phyloP scores from a whole-genome alignment of 2,113 vertebrate genomes.

The Cebus imitator region DNA sequence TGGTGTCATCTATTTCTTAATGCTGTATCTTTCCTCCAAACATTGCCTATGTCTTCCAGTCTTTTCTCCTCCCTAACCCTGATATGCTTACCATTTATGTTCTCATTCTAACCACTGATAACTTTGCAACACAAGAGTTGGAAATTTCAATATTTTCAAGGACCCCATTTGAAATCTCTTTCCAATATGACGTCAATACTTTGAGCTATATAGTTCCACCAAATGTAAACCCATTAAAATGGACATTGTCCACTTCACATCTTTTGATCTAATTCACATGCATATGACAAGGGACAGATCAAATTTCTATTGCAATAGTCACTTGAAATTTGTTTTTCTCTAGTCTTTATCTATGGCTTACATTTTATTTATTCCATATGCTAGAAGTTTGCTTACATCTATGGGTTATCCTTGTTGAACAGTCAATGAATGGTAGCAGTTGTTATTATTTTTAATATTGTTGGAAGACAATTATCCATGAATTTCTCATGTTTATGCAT shows the following conservation, averaged over 20 bases:
- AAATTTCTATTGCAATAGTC: neutral
- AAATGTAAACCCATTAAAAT: slow-evolving; percentile 53
- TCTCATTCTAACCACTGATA: neutral
- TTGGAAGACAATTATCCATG: neutral
- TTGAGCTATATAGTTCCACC: slow-evolving; percentile 29
- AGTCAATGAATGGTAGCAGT: neutral
- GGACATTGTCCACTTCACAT: neutral
- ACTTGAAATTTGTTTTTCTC: slow-evolving; percentile 24
- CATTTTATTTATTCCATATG: neutral
- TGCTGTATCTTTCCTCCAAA: neutral
- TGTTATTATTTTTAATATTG: neutral
- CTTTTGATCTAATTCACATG: slow-evolving; percentile 35
- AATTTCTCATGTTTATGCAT: neutral
- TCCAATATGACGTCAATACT: slow-evolving; percentile 13
- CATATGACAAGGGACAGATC: neutral
- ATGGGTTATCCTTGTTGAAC: neutral
- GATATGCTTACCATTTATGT: neutral
- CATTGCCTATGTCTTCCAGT: neutral
- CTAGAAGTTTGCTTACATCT: neutral
- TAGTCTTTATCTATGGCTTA: slow-evolving; percentile 1
- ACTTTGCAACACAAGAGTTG: neutral
- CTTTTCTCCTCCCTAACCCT: neutral
- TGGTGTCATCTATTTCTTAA: neutral
- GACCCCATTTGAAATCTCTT: neutral
- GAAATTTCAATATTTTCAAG: neutral